Evolutionary conservation across 2,113 vertebrate genomes (phyloP).

Genomic region (Rana temporaria): DNA sequence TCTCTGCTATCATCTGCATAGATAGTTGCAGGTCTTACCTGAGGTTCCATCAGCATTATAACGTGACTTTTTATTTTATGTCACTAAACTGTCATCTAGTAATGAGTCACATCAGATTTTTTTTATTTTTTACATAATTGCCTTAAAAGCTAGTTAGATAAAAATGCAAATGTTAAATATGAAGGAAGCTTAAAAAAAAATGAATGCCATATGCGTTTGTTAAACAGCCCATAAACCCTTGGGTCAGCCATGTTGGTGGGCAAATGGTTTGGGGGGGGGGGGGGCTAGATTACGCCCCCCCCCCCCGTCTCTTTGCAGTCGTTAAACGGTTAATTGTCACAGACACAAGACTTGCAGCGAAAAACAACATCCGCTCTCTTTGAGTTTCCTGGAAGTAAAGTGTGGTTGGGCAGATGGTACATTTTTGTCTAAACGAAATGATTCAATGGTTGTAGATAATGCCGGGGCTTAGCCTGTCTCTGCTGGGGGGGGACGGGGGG

Average conservation of each 20-base stretch:
- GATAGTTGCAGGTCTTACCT: no score
- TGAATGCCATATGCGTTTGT: no score
- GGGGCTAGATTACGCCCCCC: neutral
- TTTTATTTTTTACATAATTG: neutral
- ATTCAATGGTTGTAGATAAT: constrained; percentile 60
- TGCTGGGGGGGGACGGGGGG: neutral
- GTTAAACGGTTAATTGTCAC: constrained; percentile 64
- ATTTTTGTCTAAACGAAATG: constrained; percentile 73
- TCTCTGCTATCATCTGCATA: no score
- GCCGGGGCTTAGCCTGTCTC: neutral
- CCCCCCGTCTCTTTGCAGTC: constrained; percentile 43
- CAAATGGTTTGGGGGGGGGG: neutral
- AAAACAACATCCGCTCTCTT: constrained; percentile 81
- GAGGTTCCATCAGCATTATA: no score
- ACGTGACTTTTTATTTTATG: no score
- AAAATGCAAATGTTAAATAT: neutral
- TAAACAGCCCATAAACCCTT: no score
- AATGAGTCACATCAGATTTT: neutral
- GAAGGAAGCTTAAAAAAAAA: neutral
- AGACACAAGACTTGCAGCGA: constrained; percentile 67
- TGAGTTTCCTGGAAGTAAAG: constrained; percentile 76
- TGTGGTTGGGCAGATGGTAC: constrained; percentile 76
- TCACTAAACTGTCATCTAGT: neutral
- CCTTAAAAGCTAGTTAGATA: neutral
- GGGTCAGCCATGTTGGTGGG: neutral